Evolutionary conservation across 30 jellyfish, hydroid and myxozoan genomes (phyloP), one percentile per base, ranked within the genome.

Genomic region (Catostylus mosaicus): DNA sequence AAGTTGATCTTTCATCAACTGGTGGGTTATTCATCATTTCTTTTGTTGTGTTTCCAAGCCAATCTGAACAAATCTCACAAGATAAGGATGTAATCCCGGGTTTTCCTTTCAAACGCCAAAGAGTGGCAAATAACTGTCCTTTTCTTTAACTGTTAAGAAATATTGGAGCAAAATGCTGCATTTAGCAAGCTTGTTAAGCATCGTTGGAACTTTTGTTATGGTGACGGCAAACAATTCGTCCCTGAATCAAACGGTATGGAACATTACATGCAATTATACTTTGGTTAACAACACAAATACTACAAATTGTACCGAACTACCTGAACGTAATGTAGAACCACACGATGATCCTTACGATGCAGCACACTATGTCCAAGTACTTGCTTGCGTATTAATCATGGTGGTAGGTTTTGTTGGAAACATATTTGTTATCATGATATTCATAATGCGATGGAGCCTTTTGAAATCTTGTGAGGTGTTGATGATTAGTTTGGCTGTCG

Each of bases 401-500:
- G 22, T 84, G 26, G 48, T 83, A 1, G 99, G 99, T 35, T 52
- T 66, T 1, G 29, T 73, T 43, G 99, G 99, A 1, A 95, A 95
- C 54, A 22, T 64, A 19, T 52, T 89, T 27, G 99, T 95, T 40
- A 57, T 95, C 1, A 7, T 88, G 57, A 72, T 84, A 3, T 95
- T 95, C 52, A 60, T 87, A 16, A 26, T 36, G 37, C 90, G 96
- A 16, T 86, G 95, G 82, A 52, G 69, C 26, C 78, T 75, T 27
- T 75, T 95, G 34, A 95, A 95, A 63, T 51, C 96, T 1, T 95
- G 95, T 54, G 99, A 95, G 59, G 78, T 95, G 14, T 80, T 95
- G 32, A 95, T 95, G 97, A 65, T 95, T 46, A 95, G 92, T 52
- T 72, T 95, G 27, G 99, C 99, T 6, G 68, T 80, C 18, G 97